Evolutionary conservation across 1,140 invertebrate genomes (phyloP), one percentile per base, ranked within the genome.

Genomic region (Drosophila hydei): DNA sequence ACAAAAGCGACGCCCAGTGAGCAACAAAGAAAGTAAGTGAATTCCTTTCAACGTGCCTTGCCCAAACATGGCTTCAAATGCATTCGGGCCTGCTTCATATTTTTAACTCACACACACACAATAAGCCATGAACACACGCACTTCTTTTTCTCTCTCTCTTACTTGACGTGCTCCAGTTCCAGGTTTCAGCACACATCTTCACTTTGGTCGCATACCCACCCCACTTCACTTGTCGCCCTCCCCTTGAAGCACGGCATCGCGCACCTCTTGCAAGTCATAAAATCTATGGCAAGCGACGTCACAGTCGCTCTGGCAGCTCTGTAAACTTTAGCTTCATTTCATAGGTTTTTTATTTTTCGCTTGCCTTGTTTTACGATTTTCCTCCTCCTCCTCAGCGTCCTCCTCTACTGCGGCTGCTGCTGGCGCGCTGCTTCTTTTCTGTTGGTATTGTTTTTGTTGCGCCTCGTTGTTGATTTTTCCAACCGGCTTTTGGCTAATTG

Each of bases 401-500:
- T 36, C 11, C 38, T 62, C 33, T 42, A 27, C 33, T 40, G 25
- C 16, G 23, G 27, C 62, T 55, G 16, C 47, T 45, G 47, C 55
- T 76, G 33, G 59, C 60, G 18, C 6, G 47, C n/a, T 56, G 65
- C 33, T 45, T 18, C 50, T 56, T 50, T 52, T 50, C 27, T 59
- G 38, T 61, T 67, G 83, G 70, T 72, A 83, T 87, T 87, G 83
- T 87, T 83, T 80, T 77, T 80, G 61, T 58, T 58, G 51, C 75
- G 55, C 45, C 58, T 70, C 48, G 67, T 68, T 69, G 74, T 75
- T 87, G 75, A 81, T 75, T 87, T 87, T 87, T 87, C 83, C 83
- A 87, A 87, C 83, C 81, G 81, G 81, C 81, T 85, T 87, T 88
- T 75, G 79, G 84, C 78, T 87, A 87, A 87, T 87, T 87, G 83